Evolutionary conservation across 2,113 vertebrate species (phyloP).

Genomic region (Machaerirhynchus nigripectus): DNA sequence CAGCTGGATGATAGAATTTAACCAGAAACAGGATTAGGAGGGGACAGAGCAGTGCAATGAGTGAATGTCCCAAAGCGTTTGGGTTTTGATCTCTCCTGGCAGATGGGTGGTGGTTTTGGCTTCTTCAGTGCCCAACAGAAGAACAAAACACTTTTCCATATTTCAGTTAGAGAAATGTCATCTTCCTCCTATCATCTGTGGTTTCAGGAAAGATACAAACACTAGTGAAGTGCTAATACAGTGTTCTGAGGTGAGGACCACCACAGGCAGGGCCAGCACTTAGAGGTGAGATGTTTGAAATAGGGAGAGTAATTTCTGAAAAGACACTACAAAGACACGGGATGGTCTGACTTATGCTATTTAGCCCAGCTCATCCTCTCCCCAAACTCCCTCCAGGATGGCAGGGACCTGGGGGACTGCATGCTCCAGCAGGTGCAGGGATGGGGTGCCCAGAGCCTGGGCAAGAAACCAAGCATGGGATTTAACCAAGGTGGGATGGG

Average conservation of each 20-base stretch:
- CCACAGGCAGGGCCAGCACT: background rate
- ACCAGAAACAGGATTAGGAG: background rate
- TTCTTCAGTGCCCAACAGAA: background rate
- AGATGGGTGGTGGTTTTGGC: background rate
- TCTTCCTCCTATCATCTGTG: background rate
- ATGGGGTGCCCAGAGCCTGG: background rate
- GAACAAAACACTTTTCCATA: background rate
- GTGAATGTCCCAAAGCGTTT: background rate
- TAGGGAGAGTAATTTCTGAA: background rate
- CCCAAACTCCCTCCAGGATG: background rate
- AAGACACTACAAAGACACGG: background rate
- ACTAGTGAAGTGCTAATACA: background rate
- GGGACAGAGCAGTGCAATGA: background rate
- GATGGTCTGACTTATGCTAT: background rate
- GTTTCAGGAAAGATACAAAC: background rate
- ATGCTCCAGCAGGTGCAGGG: background rate
- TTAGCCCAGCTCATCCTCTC: background rate
- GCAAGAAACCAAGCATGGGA: rapidly evolving
- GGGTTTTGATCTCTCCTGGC: background rate
- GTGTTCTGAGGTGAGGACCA: background rate
- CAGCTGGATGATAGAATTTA: background rate
- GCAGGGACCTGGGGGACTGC: background rate
- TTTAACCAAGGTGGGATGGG: background rate
- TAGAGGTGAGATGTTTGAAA: rapidly evolving
- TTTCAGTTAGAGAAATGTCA: background rate